phyloP scores from a whole-genome alignment of 2,113 vertebrate species.

The Desmodus rotundus region DNA sequence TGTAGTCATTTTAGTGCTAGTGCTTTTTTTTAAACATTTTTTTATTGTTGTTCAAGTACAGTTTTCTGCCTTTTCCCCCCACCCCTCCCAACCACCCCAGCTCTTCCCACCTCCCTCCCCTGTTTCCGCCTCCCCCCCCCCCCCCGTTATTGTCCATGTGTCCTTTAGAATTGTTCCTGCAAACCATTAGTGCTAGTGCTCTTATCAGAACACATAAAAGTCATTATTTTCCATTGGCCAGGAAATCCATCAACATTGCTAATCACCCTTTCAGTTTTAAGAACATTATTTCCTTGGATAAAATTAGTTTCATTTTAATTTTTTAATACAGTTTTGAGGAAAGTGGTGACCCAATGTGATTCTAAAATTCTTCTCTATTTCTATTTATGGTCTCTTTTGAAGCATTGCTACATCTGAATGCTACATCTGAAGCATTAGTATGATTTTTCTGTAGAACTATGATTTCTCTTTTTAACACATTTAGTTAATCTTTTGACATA shows the following conservation, averaged over 20 bases:
- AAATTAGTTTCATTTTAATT: slow-evolving; percentile 19
- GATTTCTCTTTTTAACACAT: background rate
- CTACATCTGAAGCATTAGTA: background rate
- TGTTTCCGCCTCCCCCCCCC: too few species aligned
- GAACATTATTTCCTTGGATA: background rate
- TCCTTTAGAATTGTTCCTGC: too few species aligned
- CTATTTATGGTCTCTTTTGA: background rate
- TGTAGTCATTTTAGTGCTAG: background rate
- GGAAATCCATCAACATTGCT: background rate
- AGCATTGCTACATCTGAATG: too few species aligned
- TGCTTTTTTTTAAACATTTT: background rate
- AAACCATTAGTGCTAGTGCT: background rate
- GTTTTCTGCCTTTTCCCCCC: too few species aligned
- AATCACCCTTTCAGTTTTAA: slow-evolving; percentile 8
- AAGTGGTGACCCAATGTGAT: background rate
- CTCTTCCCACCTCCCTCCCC: too few species aligned
- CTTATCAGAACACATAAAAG: background rate
- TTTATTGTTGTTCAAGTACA: too few species aligned
- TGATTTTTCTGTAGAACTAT: background rate
- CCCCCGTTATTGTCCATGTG: too few species aligned
- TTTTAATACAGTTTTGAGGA: background rate
- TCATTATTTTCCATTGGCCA: background rate
- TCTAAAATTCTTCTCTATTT: background rate
- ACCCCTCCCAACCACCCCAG: too few species aligned
- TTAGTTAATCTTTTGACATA: background rate